Conservation (phyloP, 2,797 vertebrate genomes). For the Spea hammondii region DNA sequence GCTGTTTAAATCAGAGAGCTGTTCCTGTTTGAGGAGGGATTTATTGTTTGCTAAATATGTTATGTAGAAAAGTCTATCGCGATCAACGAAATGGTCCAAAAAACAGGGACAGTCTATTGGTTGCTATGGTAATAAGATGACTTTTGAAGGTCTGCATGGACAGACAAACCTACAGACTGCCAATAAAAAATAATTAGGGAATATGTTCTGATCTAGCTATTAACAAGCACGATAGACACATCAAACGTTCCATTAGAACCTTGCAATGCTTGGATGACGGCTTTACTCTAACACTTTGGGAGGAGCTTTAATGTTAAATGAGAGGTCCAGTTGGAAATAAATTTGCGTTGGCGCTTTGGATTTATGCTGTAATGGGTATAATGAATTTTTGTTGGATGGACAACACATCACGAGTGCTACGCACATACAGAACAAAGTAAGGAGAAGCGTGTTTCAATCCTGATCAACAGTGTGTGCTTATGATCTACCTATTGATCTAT, state of each 20-base stretch:
- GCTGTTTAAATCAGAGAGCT: too few species aligned
- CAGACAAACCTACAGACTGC: too few species aligned
- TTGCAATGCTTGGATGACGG: background rate
- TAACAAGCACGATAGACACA: background rate
- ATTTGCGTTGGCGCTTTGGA: slow-evolving; percentile 15
- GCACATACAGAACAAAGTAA: slow-evolving; percentile 17
- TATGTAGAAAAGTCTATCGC: too few species aligned
- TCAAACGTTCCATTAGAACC: background rate
- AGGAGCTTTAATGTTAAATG: background rate
- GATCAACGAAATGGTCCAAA: too few species aligned
- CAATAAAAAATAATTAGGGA: too few species aligned
- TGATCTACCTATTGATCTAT: background rate
- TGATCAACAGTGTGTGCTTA: slow-evolving; percentile 1
- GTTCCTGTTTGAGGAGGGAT: too few species aligned
- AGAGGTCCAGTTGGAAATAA: slow-evolving; percentile 8
- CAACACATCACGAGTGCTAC: slow-evolving; percentile 1
- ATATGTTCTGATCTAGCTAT: background rate
- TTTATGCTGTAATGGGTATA: slow-evolving; percentile 19
- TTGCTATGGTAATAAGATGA: too few species aligned
- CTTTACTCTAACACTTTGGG: background rate
- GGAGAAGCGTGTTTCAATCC: background rate
- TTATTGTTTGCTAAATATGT: too few species aligned
- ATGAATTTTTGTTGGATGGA: slow-evolving; percentile 15
- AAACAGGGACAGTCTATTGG: too few species aligned
- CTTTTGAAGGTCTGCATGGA: too few species aligned